phyloP scores from a whole-genome alignment of 2,113 vertebrate genomes.

The Cathartes aura region DNA sequence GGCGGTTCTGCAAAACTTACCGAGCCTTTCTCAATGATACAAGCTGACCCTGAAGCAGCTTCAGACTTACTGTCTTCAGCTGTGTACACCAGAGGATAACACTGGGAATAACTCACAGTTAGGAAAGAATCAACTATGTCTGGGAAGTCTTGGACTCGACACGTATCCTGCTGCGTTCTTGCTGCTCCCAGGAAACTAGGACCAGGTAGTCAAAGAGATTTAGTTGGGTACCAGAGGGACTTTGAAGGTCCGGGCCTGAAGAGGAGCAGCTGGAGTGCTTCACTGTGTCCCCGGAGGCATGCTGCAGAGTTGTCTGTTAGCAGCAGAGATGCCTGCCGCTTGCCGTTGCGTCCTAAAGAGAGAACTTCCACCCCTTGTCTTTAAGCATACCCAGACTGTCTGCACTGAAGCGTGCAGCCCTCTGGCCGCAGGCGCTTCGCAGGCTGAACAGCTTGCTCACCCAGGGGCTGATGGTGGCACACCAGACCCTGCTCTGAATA shows the following conservation, averaged over 20 bases:
- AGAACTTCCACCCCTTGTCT: neutral
- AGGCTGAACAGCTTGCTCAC: neutral
- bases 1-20: neutral
- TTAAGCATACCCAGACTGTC: neutral
- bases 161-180: neutral
- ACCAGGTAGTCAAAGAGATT: neutral
- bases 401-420: neutral
- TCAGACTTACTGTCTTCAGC: neutral
- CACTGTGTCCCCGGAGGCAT: fast-evolving
- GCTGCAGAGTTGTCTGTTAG: neutral
- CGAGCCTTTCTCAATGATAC: neutral
- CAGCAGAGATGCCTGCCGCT: neutral
- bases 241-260: neutral
- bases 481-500: neutral
- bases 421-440: neutral
- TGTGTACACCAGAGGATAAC: neutral
- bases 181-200: neutral
- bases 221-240: neutral
- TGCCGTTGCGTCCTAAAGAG: neutral
- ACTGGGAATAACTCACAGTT: neutral
- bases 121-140: neutral
- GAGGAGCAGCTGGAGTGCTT: neutral
- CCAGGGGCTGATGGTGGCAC: neutral
- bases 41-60: neutral
- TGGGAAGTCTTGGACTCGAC: neutral